Percentiles rank a stretch among this genome's conserved stretches.
These are phyloP conservation scores for Indicator indicator DNA, from an alignment of 2,113 vertebrate genomes.

Conservation along the genomic window DNA sequence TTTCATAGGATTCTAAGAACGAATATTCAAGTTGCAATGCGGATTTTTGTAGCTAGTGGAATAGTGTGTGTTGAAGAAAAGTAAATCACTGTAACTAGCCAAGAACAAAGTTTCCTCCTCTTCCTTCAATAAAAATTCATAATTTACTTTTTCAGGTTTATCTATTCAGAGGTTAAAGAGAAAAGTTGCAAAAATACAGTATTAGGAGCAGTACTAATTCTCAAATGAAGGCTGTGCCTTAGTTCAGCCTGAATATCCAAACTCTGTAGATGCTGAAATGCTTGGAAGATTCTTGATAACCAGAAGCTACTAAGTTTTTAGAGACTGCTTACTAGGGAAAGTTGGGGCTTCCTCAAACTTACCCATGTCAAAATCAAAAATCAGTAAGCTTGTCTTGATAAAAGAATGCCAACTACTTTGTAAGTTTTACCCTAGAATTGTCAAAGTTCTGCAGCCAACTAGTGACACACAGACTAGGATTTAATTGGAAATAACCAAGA, in stretches of 20 bases:
- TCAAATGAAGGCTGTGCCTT: not conserved
- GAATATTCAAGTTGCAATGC: not conserved
- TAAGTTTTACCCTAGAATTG: not conserved
- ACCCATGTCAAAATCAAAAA: not conserved
- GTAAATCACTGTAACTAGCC: not conserved
- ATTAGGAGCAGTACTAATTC: not conserved
- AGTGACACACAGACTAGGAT: not conserved
- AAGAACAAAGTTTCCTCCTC: not conserved
- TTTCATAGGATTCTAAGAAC: not conserved
- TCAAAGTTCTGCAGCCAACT: not conserved
- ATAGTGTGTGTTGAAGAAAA: not conserved
- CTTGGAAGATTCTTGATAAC: not conserved
- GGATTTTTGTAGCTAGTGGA: not conserved
- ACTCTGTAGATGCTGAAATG: not conserved
- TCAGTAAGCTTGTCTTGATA: not conserved
- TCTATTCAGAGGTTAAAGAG: not conserved
- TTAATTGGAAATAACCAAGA: not conserved
- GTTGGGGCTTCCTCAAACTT: not conserved
- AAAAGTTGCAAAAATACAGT: not conserved
- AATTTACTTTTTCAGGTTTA: not conserved
- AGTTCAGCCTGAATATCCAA: not conserved
- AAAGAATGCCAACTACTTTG: not conserved
- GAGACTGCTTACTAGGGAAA: not conserved
- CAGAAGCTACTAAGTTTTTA: not conserved
- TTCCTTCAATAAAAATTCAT: not conserved